Evolutionary conservation across 1,140 invertebrate genomes (phyloP), one percentile per base, ranked within the genome.

Genomic region (Meloidogyne exigua): DNA sequence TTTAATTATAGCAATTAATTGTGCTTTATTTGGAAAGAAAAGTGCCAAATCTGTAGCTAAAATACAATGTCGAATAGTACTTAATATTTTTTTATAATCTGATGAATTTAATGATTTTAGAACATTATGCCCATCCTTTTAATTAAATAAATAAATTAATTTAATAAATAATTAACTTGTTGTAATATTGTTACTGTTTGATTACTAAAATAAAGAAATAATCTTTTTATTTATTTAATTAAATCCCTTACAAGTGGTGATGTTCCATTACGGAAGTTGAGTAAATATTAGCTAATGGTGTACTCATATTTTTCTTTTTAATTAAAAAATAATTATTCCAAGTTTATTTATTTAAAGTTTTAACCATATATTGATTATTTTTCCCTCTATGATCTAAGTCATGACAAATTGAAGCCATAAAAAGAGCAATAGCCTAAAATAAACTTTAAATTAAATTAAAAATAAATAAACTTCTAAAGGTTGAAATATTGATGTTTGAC

Each of bases 391-490:
- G 93, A 89, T 98, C 95, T 79, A 98, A 91, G 89, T 98, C 95
- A 88, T 98, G 96, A 87, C 95, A 97, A 23, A 98, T 90, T 86
- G 95, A 96, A 62, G 94, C 95, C 79, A 98, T 95, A 84, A 96
- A 93, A 13, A 98, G 89, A 23, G 94, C 94, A 77, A 98, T 89
- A 85, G 93, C 94, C 90, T 98, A 93, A 72, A 95, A 15, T 25
- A 84, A 76, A 72, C 25, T 36, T n/a, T n/a, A 18, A 64, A n/a
- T 42, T 4, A 12, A 49, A 28, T n/a, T 12, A 15, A 62, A 26
- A 68, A 65, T 63, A 18, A 21, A 28, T 36, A 44, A 15, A 79
- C 76, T 74, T 85, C 81, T n/a, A 80, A 62, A 15, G 75, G 65
- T 15, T 65, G 88, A 85, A 92, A 92, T 13, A 88, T 86, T 39